Conservation (phyloP, 2,888 invertebrate species). For the Eilema griseolum region DNA sequence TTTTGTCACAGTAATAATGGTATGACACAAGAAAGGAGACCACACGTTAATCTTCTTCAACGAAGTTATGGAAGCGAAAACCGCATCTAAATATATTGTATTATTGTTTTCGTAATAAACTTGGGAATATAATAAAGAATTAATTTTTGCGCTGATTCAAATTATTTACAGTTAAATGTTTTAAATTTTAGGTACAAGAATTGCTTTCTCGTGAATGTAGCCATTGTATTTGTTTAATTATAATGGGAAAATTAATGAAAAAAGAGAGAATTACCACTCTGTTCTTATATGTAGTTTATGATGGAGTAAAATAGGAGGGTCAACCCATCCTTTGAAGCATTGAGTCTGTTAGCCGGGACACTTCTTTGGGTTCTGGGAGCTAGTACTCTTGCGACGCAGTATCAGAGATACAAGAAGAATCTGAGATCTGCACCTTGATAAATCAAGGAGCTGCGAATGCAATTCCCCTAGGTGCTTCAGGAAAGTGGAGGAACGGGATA, state of each 20-base stretch:
- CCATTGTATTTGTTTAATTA: not conserved
- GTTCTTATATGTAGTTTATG: not conserved
- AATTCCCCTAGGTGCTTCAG: too few species aligned
- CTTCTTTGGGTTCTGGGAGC: too few species aligned
- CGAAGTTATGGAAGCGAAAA: slow-evolving; percentile 35
- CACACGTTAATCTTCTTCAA: slow-evolving; percentile 48
- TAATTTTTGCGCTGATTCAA: not conserved
- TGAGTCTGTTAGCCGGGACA: too few species aligned
- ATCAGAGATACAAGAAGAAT: too few species aligned
- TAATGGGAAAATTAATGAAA: too few species aligned
- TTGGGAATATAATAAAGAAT: slow-evolving; percentile 25
- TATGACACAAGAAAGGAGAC: slow-evolving; percentile 36
- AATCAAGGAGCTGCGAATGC: too few species aligned
- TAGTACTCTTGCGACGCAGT: too few species aligned
- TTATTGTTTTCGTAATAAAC: slow-evolving; percentile 47
- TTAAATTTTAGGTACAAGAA: not conserved
- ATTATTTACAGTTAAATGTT: not conserved
- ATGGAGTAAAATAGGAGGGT: not conserved
- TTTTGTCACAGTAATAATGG: slow-evolving; percentile 49
- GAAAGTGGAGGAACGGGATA: too few species aligned
- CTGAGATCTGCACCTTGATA: too few species aligned
- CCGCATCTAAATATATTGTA: slow-evolving; percentile 37
- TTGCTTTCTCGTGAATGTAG: not conserved
- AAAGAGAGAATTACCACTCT: too few species aligned
- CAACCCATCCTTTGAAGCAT: not conserved